These are phyloP conservation scores for Shinisaurus crocodilurus DNA, from an alignment of 2,113 vertebrate genomes.

Conservation along the genomic window DNA sequence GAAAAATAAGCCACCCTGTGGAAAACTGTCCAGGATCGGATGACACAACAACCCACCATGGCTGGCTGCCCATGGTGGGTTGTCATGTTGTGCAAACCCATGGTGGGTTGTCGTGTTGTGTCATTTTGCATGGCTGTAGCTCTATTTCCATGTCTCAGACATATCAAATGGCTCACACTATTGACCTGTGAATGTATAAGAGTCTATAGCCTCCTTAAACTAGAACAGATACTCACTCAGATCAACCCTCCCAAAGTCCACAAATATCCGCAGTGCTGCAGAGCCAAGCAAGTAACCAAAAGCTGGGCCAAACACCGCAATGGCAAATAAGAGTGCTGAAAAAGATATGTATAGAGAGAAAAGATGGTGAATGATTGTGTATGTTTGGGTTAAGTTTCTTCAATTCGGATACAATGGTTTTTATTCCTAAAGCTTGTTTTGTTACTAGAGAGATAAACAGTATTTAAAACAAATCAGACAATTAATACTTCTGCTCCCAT, in stretches of 20 bases:
- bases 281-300: constrained; percentile 93
- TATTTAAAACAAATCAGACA: fast-evolving
- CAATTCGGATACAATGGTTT: fast-evolving
- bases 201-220: fast-evolving
- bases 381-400: not conserved
- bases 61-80: too few relatives aligned
- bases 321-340: constrained; percentile 92
- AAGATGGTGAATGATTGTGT: not conserved
- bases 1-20: too few relatives aligned
- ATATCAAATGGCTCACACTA: not conserved
- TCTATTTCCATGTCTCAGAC: not conserved
- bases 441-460: not conserved
- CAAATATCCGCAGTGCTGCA: constrained; percentile 86
- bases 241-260: constrained; percentile 85
- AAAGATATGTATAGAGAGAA: not conserved
- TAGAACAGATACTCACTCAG: constrained; percentile 74
- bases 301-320: constrained; percentile 91
- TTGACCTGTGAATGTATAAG: not conserved
- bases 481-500: constrained; percentile 10
- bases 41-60: too few relatives aligned
- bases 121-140: not conserved
- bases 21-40: too few relatives aligned
- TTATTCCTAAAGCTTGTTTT: not conserved
- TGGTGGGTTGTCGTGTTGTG: too few relatives aligned
- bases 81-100: too few relatives aligned